Evolutionary conservation across 2,888 invertebrate genomes (phyloP), one percentile per base, ranked within the genome.

Genomic region (Endomychus coccineus): DNA sequence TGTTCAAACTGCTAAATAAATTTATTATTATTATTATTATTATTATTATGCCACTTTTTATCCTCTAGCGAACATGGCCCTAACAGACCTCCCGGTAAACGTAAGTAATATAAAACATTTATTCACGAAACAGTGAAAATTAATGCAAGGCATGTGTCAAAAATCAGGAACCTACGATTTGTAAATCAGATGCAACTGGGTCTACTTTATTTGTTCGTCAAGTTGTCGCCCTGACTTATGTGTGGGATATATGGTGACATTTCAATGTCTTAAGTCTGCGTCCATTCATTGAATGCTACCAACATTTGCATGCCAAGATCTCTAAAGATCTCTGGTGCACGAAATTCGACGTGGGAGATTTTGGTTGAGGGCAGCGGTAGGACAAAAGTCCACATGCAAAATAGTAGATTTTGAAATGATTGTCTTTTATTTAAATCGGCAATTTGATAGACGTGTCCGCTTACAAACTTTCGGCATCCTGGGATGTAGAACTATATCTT

Each of bases 291-390:
- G 49, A 51, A 34, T 37, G 32, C 38, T 28, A 31, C 37, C 39
- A 34, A 31, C 33, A 56, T 57, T 56, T 55, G 54, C 57, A 57
- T 58, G 51, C 50, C 45, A 46, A 55, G 51, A 54, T 52, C 53
- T 49, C 46, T 21, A 43, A 38, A 46, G 21, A n/a, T 19, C 48
- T n/a, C n/a, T n/a, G n/a, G n/a, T n/a, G n/a, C n/a, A n/a, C n/a
- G n/a, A n/a, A n/a, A n/a, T 43, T 50, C 59, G 48, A 56, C 59
- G 59, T 59, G 60, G 61, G 59, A 59, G 59, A 59, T 58, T 59
- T 57, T 53, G 44, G 54, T 52, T 44, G 40, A 52, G 50, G 48
- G 52, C 45, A 42, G 48, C 46, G 45, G 48, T 41, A 36, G 36
- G 40, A 42, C 43, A 42, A 48, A 45, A 51, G 46, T 48, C 46